Conservation (phyloP, 92 coral and sea anemone species). For the Zoanthus sansibaricus region DNA sequence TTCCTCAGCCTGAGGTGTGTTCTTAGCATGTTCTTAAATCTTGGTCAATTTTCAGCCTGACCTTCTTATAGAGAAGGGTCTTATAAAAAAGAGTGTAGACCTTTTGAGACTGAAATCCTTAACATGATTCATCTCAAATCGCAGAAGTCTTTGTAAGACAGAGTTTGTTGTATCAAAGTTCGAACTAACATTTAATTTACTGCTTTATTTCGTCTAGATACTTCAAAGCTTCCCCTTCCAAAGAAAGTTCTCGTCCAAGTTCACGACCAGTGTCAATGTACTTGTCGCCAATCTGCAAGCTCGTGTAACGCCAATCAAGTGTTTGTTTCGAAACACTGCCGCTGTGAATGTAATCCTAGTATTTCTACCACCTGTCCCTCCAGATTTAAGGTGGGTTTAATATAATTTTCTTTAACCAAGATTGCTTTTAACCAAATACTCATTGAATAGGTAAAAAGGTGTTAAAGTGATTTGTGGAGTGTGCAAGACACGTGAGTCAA, state of each 20-base stretch:
- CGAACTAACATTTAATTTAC: no score
- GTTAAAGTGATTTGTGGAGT: not conserved
- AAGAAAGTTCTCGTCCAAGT: not conserved
- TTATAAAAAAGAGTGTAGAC: no score
- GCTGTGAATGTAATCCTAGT: slow-evolving; percentile 33
- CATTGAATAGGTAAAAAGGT: no score
- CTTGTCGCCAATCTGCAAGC: slow-evolving; percentile 30
- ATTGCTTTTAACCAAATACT: not conserved
- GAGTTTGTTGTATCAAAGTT: not conserved
- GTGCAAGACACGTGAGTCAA: no score
- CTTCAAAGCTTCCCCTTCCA: not conserved
- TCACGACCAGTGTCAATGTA: slow-evolving; percentile 29
- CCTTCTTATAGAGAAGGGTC: no score
- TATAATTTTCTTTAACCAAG: no score
- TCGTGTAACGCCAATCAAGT: slow-evolving; percentile 20
- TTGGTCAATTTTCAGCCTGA: no score
- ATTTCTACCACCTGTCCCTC: not conserved
- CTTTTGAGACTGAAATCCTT: no score
- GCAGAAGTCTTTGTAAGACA: no score
- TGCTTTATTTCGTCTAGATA: not conserved
- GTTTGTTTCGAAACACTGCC: slow-evolving; percentile 18
- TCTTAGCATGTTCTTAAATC: no score
- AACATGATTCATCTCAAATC: no score
- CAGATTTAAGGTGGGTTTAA: slow-evolving; percentile 19
- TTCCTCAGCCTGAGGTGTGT: no score